These are phyloP conservation scores for Hesperia comma DNA, from an alignment of 2,888 invertebrate genomes.

Conservation along the genomic window DNA sequence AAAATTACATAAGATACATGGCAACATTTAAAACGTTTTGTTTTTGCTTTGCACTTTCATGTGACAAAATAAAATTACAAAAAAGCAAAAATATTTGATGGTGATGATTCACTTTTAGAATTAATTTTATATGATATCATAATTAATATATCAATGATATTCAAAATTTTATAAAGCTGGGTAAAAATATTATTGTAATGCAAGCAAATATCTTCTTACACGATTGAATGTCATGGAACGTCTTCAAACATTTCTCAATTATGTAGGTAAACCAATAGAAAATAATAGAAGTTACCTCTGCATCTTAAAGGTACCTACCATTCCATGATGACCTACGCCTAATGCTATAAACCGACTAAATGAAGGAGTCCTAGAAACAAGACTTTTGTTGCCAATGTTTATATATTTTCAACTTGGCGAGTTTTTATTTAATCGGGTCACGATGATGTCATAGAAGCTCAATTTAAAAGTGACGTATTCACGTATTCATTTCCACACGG, in stretches of 20 bases:
- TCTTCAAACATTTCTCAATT: no score
- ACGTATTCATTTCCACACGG: conserved; percentile 65
- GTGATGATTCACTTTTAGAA: no score
- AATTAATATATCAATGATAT: no score
- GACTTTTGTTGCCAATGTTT: conserved; percentile 9
- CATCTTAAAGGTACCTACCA: conserved; percentile 15
- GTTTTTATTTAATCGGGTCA: conserved; percentile 66
- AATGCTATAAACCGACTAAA: conserved; percentile 49
- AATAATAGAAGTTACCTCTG: conserved; percentile 37
- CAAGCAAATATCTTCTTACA: no score
- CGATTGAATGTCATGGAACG: no score
- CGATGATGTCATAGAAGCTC: conserved; percentile 75
- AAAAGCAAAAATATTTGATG: no score
- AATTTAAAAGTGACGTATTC: conserved; percentile 78
- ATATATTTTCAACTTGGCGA: conserved; percentile 47
- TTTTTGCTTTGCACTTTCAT: not conserved
- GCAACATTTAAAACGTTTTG: conserved; percentile 7
- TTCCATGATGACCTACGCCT: conserved; percentile 30
- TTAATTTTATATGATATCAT: no score
- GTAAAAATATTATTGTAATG: no score
- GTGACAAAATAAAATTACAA: no score
- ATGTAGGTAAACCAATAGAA: conserved; percentile 39
- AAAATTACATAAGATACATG: not conserved
- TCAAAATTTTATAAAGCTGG: no score
- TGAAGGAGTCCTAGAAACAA: conserved; percentile 43